phyloP scores from a whole-genome alignment of 2,113 vertebrate genomes.

The Ailuropoda melanoleuca region DNA sequence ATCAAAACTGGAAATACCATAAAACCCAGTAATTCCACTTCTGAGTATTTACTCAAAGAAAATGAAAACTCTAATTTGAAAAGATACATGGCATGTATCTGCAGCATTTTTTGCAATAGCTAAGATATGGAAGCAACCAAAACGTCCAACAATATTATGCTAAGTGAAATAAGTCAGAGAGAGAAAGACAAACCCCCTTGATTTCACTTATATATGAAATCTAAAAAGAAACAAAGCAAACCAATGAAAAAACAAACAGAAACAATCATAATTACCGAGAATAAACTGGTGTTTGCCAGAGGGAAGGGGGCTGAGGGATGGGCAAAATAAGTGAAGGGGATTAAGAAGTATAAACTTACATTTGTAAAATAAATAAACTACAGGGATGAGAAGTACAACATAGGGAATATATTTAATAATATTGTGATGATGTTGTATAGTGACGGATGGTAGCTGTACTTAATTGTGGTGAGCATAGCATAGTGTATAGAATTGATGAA shows the following conservation, averaged over 20 bases:
- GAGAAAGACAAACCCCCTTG: background rate
- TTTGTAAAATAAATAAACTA: background rate
- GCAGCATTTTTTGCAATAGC: background rate
- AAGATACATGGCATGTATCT: background rate
- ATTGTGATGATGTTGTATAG: background rate
- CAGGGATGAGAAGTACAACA: background rate
- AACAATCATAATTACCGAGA: background rate
- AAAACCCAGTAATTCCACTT: background rate
- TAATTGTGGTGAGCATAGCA: background rate
- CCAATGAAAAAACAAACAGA: background rate
- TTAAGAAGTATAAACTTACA: background rate
- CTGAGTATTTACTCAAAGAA: background rate
- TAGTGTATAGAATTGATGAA: background rate
- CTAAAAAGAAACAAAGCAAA: background rate
- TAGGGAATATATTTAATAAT: background rate
- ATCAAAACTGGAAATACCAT: background rate
- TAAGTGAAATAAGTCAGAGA: background rate
- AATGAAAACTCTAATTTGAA: background rate
- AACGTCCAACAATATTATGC: background rate
- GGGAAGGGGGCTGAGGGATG: background rate
- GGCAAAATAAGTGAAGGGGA: background rate
- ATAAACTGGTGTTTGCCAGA: background rate
- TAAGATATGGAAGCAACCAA: background rate
- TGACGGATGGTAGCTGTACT: background rate
- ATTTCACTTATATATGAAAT: background rate